Conservation (phyloP, 2,113 vertebrate genomes). For the Anhinga rufa region DNA sequence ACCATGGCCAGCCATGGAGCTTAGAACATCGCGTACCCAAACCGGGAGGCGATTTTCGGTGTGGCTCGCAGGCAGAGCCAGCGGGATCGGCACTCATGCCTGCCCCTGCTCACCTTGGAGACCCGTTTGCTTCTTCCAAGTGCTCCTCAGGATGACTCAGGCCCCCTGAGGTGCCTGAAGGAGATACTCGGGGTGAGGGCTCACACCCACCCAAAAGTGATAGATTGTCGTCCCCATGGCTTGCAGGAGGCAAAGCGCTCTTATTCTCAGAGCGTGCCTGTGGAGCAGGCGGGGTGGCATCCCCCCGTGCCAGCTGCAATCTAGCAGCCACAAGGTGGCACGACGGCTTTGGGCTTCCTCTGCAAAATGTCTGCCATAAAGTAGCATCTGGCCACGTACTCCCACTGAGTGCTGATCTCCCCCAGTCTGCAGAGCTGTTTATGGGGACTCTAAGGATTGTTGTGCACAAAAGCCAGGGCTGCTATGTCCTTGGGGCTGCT, state of each 20-base stretch:
- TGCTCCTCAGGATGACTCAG: not conserved
- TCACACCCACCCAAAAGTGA: not conserved
- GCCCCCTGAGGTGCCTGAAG: not conserved
- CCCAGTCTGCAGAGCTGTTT: not conserved
- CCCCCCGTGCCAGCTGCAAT: not conserved
- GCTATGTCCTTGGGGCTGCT: not conserved
- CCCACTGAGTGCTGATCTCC: rapidly evolving
- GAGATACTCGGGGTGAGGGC: not conserved
- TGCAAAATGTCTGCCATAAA: rapidly evolving
- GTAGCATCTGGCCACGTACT: not conserved
- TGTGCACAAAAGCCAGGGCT: not conserved
- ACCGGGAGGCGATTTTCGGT: not conserved
- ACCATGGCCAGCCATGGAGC: not conserved
- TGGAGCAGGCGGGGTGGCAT: not conserved
- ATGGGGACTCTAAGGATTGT: rapidly evolving
- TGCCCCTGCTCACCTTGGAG: not conserved
- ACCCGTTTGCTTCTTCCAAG: not conserved
- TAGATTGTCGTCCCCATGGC: not conserved
- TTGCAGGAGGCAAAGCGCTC: not conserved
- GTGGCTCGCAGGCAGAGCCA: not conserved
- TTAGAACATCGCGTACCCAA: not conserved
- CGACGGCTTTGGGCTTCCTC: not conserved
- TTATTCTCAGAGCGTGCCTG: not conserved
- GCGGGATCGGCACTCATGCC: not conserved
- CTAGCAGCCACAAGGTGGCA: not conserved